Evolutionary conservation across 2,888 invertebrate genomes (phyloP).

Genomic region (Caenorhabditis virilis): DNA sequence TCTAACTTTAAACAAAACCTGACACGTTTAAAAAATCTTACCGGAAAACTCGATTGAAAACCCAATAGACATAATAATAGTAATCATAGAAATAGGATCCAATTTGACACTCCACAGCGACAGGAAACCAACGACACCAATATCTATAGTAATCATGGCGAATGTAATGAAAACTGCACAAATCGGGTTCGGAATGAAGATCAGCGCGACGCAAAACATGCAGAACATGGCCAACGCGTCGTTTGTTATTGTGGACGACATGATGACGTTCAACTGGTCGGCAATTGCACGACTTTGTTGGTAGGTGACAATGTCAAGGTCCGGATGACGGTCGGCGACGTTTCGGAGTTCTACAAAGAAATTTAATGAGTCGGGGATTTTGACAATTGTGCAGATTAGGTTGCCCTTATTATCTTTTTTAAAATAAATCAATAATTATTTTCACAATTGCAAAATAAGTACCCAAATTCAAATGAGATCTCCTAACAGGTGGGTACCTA

Average conservation of each 20-base stretch:
- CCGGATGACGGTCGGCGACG: constrained; percentile 58
- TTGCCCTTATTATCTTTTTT: too few relatives aligned
- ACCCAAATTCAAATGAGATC: too few relatives aligned
- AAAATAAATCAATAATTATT: too few relatives aligned
- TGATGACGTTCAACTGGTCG: constrained; percentile 67
- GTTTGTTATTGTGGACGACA: constrained; percentile 67
- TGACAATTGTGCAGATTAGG: too few relatives aligned
- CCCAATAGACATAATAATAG: constrained; percentile 80
- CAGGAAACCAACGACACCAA: constrained; percentile 87
- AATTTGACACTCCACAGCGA: constrained; percentile 91
- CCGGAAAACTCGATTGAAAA: constrained; percentile 63
- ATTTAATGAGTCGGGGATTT: too few relatives aligned
- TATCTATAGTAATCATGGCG: constrained; percentile 79
- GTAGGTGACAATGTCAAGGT: constrained; percentile 63
- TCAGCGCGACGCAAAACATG: constrained; percentile 90
- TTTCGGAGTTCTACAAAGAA: constrained; percentile 51
- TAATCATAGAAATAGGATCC: constrained; percentile 85
- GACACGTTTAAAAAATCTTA: not conserved
- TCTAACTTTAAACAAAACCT: not conserved
- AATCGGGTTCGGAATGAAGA: constrained; percentile 90
- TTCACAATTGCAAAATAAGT: too few relatives aligned
- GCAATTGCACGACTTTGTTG: constrained; percentile 65
- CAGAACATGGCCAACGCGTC: constrained; percentile 75
- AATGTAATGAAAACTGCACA: constrained; percentile 89
- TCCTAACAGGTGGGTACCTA: too few relatives aligned